Percentiles rank a stretch among this genome's conserved stretches.
phyloP scores from a whole-genome alignment of 2,113 vertebrate genomes.

The Syngnathoides biaculeatus region DNA sequence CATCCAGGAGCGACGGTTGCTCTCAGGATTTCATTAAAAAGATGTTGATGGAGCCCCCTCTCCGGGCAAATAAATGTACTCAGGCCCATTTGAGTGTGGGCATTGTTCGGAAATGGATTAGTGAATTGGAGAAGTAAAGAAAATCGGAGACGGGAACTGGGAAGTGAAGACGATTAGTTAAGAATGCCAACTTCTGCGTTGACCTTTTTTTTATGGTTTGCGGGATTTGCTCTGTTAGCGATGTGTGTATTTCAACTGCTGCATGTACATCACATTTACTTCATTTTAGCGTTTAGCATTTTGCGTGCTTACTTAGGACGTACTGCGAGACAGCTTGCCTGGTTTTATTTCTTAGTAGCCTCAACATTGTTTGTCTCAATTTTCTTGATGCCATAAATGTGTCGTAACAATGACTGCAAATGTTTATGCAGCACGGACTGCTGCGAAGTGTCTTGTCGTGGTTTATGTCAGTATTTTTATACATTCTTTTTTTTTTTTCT shows the following conservation, averaged over 20 bases:
- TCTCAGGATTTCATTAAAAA: slow-evolving; percentile 69
- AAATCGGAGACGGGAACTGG: slow-evolving; percentile 14
- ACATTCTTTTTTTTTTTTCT: too few species aligned
- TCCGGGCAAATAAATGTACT: slow-evolving; percentile 64
- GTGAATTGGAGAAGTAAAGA: slow-evolving; percentile 38
- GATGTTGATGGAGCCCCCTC: slow-evolving; percentile 68
- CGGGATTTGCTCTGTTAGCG: background rate
- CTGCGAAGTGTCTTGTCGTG: too few species aligned
- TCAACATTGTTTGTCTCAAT: background rate
- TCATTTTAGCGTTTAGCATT: background rate
- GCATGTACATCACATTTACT: background rate
- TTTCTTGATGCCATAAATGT: background rate
- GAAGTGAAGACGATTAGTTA: slow-evolving; percentile 4
- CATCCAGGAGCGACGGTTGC: slow-evolving; percentile 59
- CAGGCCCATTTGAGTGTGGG: slow-evolving; percentile 58
- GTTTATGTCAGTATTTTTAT: too few species aligned
- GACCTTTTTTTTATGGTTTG: background rate
- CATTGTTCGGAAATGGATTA: slow-evolving; percentile 68
- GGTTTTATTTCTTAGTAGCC: background rate
- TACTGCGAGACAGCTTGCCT: background rate
- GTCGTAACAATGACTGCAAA: background rate
- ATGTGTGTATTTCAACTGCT: background rate
- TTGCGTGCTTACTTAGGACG: background rate
- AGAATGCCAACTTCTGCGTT: background rate
- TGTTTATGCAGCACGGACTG: background rate